Conservation (phyloP, 64 coral and sea anemone genomes). For the Trachythela sp. region DNA sequence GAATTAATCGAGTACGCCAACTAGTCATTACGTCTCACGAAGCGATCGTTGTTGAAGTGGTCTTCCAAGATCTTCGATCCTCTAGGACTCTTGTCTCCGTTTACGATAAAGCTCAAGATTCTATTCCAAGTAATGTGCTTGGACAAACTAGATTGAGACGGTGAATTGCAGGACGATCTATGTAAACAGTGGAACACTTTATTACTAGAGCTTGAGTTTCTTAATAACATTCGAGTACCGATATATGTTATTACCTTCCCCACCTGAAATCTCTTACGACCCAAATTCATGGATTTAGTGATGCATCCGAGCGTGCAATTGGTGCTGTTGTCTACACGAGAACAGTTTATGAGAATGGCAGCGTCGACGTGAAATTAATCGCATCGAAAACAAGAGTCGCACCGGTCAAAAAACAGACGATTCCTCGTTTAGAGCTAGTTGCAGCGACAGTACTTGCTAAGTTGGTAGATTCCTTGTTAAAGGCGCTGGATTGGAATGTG, state of each 20-base stretch:
- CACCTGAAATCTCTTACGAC: neutral
- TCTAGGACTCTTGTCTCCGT: neutral
- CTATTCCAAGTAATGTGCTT: constrained; percentile 31
- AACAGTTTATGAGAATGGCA: neutral
- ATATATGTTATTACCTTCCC: constrained; percentile 19
- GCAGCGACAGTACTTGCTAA: constrained; percentile 1
- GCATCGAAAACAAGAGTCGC: constrained; percentile 29
- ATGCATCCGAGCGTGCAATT: constrained; percentile 26
- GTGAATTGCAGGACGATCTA: neutral
- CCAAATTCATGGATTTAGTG: constrained; percentile 45
- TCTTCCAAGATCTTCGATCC: neutral
- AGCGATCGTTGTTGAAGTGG: constrained; percentile 20
- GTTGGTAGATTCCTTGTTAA: constrained; percentile 15
- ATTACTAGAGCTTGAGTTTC: neutral
- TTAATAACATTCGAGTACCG: constrained; percentile 10
- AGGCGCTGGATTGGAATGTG: constrained; percentile 5
- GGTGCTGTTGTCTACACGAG: constrained; percentile 32
- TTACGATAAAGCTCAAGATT: constrained; percentile 7
- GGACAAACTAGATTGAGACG: constrained; percentile 37
- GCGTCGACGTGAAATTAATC: constrained; percentile 2
- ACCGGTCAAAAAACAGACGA: neutral
- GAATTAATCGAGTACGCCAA: constrained; percentile 9
- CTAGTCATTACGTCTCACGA: constrained; percentile 2
- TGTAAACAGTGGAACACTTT: constrained; percentile 19
- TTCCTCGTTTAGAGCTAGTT: constrained; percentile 6